Evolutionary conservation across 2,797 vertebrate genomes (phyloP), one percentile per base, ranked within the genome.

Genomic region (Prunella strophiata): DNA sequence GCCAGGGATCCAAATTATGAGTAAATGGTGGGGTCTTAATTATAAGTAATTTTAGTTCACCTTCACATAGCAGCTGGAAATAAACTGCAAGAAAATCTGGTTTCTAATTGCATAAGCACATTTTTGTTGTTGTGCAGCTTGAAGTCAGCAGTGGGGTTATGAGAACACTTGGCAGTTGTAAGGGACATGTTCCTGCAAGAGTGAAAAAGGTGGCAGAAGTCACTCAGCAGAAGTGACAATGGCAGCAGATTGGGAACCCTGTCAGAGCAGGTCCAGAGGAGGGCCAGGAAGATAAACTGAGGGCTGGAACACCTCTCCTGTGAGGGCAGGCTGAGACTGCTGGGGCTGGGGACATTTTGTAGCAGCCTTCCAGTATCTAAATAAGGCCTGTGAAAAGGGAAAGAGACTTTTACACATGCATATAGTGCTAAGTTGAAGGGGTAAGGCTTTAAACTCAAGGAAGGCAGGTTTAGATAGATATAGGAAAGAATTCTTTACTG

Each of bases 211-310:
- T 62, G n/a, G 11, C 48, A 45, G 47, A 74, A 79, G 55, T 19
- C 40, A 32, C 18, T 55, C 55, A 29, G 59, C 30, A 74, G 20
- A 71, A 77, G 34, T 32, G 67, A 61, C 81, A 91, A 5, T 0
- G 5, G 48, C 16, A 55, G 36, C 66, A 82, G 20, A 14, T 11
- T 11, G 1, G 20, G 26, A 82, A 57, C 9, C 20, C 26, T 7
- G 6, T 32, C 19, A 22, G 18, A 47, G 7, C 0, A 0, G 11
- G 21, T 47, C 13, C 52, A 52, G 52, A 42, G 40, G 11, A 54
- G 45, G 13, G 7, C 13, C 26, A 36, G 13, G 12, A 52, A 48
- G 40, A 32, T 18, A 73, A 84, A 54, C 16, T 13, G 38, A 21
- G 70, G 16, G 7, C 13, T 84, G 38, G 13, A 47, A 22, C 17